Percentiles rank a stretch among this genome's conserved stretches.
These are phyloP conservation scores for Drosophila algonquin DNA, from an alignment of 2,888 invertebrate genomes.

Conservation along the genomic window DNA sequence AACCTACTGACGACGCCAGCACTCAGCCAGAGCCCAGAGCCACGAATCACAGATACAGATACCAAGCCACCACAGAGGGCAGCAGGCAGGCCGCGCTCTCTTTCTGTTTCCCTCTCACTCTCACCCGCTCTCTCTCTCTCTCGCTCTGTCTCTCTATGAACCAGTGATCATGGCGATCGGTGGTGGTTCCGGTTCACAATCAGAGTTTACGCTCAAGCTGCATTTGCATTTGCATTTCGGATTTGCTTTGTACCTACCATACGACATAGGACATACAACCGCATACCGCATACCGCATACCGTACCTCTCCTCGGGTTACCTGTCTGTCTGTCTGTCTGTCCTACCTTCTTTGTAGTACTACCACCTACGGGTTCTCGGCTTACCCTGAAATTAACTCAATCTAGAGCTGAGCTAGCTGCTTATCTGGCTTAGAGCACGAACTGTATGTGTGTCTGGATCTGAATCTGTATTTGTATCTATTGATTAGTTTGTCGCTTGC, in stretches of 20 bases:
- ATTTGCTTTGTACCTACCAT: constrained; percentile 15
- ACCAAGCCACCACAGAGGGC: constrained; percentile 17
- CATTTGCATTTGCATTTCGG: constrained; percentile 68
- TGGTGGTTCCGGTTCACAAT: constrained; percentile 64
- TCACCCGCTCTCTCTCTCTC: constrained; percentile 12
- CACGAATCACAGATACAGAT: constrained; percentile 20
- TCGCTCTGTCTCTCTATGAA: constrained; percentile 24
- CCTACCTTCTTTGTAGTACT: background rate
- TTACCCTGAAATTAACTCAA: constrained; percentile 25
- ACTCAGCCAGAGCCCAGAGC: constrained; percentile 16
- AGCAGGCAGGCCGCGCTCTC: constrained; percentile 15
- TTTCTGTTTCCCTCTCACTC: constrained; percentile 9
- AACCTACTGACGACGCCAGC: constrained; percentile 66
- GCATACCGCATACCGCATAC: background rate
- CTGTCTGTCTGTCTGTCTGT: constrained; percentile 24
- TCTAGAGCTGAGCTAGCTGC: constrained; percentile 13
- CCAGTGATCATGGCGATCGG: constrained; percentile 56
- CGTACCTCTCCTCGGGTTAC: constrained; percentile 32
- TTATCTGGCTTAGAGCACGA: constrained; percentile 16
- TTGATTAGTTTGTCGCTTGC: constrained; percentile 29
- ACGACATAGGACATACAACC: constrained; percentile 5
- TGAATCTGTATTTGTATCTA: constrained; percentile 34
- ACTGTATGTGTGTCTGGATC: constrained; percentile 24
- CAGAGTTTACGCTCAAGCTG: constrained; percentile 63
- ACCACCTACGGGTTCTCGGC: constrained; percentile 24